Evolutionary conservation across 2,113 vertebrate species (phyloP).

Genomic region (Eudyptes chrysolophus): DNA sequence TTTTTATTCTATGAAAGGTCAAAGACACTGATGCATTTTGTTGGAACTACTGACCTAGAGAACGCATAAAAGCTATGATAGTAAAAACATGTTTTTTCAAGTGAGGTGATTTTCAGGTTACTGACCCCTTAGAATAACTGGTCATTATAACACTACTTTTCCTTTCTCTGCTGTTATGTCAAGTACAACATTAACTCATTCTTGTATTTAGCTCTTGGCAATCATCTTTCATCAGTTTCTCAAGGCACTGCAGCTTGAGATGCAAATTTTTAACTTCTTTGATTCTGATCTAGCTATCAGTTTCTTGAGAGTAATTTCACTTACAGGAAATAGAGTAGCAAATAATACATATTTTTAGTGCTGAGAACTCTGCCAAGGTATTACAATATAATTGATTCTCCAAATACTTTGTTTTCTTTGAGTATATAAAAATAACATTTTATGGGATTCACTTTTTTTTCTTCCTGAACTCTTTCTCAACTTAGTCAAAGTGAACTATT

Average conservation of each 20-base stretch:
- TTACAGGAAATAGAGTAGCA: neutral
- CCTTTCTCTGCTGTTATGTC: neutral
- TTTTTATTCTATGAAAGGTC: neutral
- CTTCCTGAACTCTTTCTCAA: neutral
- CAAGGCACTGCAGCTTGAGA: neutral
- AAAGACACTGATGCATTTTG: neutral
- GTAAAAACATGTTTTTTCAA: neutral
- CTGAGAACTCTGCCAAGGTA: neutral
- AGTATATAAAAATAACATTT: neutral
- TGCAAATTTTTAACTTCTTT: neutral
- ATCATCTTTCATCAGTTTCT: neutral
- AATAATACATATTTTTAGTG: neutral
- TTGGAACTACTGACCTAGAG: neutral
- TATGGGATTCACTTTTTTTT: neutral
- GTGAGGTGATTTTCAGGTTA: neutral
- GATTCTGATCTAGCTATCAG: neutral
- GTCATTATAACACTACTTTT: neutral
- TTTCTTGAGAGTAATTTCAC: neutral
- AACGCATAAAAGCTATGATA: neutral
- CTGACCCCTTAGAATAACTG: neutral
- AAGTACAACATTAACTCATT: neutral
- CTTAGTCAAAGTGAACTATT: neutral
- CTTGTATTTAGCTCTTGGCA: neutral
- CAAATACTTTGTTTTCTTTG: neutral
- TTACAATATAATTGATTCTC: neutral